Conservation (phyloP, 2,888 invertebrate genomes). For the Himalopsyche anomala region DNA sequence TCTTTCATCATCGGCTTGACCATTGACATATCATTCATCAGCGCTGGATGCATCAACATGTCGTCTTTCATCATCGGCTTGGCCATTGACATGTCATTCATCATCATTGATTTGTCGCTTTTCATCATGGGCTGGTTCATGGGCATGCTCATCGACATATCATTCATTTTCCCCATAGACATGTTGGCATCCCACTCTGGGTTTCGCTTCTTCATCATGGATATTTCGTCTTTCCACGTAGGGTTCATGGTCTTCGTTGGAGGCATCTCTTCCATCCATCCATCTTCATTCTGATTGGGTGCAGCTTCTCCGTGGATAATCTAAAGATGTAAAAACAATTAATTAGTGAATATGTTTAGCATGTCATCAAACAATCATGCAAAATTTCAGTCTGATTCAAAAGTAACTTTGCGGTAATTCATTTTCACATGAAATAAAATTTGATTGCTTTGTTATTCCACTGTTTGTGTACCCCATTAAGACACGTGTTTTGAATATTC, state of each 20-base stretch:
- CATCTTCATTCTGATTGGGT: background rate
- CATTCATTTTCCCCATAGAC: background rate
- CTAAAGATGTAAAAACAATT: background rate
- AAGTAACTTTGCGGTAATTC: too few relatives aligned
- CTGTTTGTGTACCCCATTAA: too few relatives aligned
- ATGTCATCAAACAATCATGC: too few relatives aligned
- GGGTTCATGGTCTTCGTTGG: background rate
- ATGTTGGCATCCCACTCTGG: background rate
- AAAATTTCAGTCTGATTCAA: too few relatives aligned
- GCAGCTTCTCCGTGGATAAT: background rate
- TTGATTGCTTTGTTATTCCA: too few relatives aligned
- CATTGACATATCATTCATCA: background rate
- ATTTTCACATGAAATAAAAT: too few relatives aligned
- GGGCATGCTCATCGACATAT: background rate
- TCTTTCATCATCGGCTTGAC: background rate
- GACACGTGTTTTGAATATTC: too few relatives aligned
- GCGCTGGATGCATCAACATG: background rate
- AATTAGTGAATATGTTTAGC: too few relatives aligned
- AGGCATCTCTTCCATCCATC: background rate
- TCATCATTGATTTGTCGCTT: background rate
- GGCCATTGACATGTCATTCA: too few relatives aligned
- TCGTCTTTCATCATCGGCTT: too few relatives aligned
- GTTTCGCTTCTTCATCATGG: constrained; percentile 11
- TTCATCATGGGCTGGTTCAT: background rate
- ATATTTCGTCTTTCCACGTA: background rate